phyloP scores from a whole-genome alignment of 2,888 invertebrate species.

The Aricia artaxerxes region DNA sequence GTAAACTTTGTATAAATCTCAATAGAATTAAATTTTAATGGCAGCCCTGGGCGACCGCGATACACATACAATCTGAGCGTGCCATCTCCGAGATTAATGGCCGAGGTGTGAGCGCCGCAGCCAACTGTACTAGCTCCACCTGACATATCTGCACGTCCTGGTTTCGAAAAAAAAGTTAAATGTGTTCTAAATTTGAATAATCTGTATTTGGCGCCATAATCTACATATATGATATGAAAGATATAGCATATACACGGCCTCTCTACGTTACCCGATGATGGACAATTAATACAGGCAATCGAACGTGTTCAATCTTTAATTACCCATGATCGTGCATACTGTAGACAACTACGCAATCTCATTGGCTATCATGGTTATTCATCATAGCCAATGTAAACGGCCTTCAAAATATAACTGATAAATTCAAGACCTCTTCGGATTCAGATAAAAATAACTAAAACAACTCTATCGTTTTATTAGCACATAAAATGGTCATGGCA shows the following conservation, averaged over 20 bases:
- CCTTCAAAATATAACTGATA: not conserved
- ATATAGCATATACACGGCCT: too few relatives aligned
- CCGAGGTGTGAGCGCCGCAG: slow-evolving; percentile 44
- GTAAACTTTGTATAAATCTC: not conserved
- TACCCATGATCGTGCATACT: too few relatives aligned
- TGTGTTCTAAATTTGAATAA: not conserved
- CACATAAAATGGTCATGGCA: slow-evolving; percentile 7
- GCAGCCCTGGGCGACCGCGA: slow-evolving; percentile 37
- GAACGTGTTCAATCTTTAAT: too few relatives aligned
- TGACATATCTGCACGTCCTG: slow-evolving; percentile 19
- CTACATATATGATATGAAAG: not conserved
- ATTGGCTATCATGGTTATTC: too few relatives aligned
- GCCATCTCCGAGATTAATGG: slow-evolving; percentile 49
- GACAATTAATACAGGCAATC: too few relatives aligned
- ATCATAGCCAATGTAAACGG: too few relatives aligned
- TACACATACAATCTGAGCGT: slow-evolving; percentile 49
- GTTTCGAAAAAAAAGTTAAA: not conserved
- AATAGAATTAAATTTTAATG: not conserved
- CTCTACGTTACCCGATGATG: too few relatives aligned
- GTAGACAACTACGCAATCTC: too few relatives aligned
- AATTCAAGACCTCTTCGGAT: not conserved
- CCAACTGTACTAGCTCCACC: slow-evolving; percentile 22
- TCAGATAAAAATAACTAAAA: not conserved
- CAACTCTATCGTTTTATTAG: slow-evolving; percentile 10
- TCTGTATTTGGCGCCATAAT: not conserved